Percentiles rank a stretch among this genome's conserved stretches.
Evolutionary conservation across 2,113 vertebrate genomes (phyloP).

Genomic region (Lipophrys pholis): DNA sequence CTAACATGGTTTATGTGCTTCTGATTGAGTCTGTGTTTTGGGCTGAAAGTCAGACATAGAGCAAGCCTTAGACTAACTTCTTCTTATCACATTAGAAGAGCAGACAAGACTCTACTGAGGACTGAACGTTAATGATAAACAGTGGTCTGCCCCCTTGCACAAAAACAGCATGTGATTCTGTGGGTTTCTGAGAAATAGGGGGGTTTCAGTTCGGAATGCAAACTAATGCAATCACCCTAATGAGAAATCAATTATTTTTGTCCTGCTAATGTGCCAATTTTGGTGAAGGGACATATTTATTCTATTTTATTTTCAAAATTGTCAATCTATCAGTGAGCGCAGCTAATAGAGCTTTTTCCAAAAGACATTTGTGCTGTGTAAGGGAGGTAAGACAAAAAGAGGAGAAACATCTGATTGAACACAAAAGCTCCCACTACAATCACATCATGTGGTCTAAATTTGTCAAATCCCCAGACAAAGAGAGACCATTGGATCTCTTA

Average conservation of each 20-base stretch:
- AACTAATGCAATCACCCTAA: slow-evolving; percentile 79
- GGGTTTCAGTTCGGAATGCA: slow-evolving; percentile 68
- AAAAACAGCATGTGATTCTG: slow-evolving; percentile 75
- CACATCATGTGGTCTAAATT: slow-evolving; percentile 74
- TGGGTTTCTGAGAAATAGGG: slow-evolving; percentile 47
- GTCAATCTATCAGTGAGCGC: slow-evolving; percentile 12
- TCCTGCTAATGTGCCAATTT: slow-evolving; percentile 30
- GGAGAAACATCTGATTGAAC: slow-evolving; percentile 55
- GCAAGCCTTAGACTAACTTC: slow-evolving; percentile 62
- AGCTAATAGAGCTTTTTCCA: slow-evolving; percentile 21
- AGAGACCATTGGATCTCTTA: slow-evolving; percentile 61
- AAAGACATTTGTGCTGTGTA: slow-evolving; percentile 30
- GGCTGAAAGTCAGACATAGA: slow-evolving; percentile 59
- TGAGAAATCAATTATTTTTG: slow-evolving; percentile 71
- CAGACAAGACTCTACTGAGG: slow-evolving; percentile 65
- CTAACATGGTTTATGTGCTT: slow-evolving; percentile 54
- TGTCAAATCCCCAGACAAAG: slow-evolving; percentile 67
- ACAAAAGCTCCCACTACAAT: slow-evolving; percentile 66
- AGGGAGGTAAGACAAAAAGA: slow-evolving; percentile 40
- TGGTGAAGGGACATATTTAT: slow-evolving; percentile 2
- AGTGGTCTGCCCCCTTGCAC: slow-evolving; percentile 54
- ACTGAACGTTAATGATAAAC: slow-evolving; percentile 72
- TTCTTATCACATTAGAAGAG: slow-evolving; percentile 76
- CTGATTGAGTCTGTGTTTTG: slow-evolving; percentile 58
- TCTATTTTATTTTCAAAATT: background rate